Evolutionary conservation across 2,113 vertebrate genomes (phyloP).

Genomic region (Camarhynchus parvulus): DNA sequence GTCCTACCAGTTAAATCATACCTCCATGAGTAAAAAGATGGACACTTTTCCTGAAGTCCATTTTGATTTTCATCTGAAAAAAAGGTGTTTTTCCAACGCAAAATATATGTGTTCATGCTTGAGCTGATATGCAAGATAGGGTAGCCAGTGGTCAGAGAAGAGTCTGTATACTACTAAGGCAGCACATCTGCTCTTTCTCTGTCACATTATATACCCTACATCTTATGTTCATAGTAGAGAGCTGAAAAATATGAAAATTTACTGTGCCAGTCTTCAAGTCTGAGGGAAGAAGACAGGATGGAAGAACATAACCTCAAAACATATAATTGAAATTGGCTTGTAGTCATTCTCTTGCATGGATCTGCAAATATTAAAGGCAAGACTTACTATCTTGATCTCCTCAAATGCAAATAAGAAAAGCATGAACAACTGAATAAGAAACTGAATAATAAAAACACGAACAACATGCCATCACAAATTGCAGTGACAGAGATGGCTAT

Average conservation of each 20-base stretch:
- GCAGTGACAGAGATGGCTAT: not conserved
- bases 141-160: not conserved
- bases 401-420: not conserved
- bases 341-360: not conserved
- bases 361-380: not conserved
- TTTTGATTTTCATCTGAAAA: not conserved
- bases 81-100: not conserved
- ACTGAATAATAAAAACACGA: not conserved
- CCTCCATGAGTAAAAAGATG: not conserved
- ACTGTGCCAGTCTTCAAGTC: not conserved
- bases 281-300: not conserved
- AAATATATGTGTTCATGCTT: not conserved
- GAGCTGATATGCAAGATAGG: not conserved
- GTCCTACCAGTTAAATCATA: not conserved
- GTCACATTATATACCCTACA: not conserved
- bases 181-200: rapidly evolving
- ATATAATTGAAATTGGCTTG: not conserved
- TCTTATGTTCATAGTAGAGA: not conserved
- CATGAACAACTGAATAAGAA: not conserved
- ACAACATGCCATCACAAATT: not conserved
- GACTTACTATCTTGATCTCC: not conserved
- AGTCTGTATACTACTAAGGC: not conserved
- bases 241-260: not conserved
- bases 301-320: not conserved
- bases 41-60: not conserved